These are phyloP conservation scores for Coranthus polyacanthus DNA, from an alignment of 2,797 vertebrate species.

Conservation along the genomic window DNA sequence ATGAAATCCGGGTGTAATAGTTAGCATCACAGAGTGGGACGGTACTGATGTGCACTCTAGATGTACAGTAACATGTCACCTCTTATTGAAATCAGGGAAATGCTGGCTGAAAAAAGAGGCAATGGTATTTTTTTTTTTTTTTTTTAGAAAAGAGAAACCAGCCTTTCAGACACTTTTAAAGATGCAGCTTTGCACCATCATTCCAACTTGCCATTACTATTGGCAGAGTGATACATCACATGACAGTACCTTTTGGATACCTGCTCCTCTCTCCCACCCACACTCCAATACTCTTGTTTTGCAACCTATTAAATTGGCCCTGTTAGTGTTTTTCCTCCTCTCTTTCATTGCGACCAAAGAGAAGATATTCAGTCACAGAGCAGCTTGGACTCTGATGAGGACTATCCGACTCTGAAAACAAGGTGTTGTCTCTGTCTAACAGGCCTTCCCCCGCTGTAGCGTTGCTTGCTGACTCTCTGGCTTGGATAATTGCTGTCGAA, in stretches of 20 bases:
- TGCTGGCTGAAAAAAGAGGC: slow-evolving; percentile 5
- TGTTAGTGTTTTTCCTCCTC: slow-evolving; percentile 62
- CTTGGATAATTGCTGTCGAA: slow-evolving; percentile 74
- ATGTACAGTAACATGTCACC: slow-evolving; percentile 33
- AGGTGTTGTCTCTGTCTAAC: slow-evolving; percentile 61
- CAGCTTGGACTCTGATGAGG: slow-evolving; percentile 57
- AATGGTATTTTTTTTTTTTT: slow-evolving; percentile 1
- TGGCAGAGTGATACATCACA: slow-evolving; percentile 67
- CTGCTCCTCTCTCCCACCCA: slow-evolving; percentile 54
- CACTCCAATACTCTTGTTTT: slow-evolving; percentile 62
- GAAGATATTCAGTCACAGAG: slow-evolving; percentile 53
- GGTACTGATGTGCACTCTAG: slow-evolving; percentile 30
- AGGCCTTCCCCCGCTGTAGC: slow-evolving; percentile 34
- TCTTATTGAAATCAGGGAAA: slow-evolving; percentile 18
- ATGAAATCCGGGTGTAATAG: background rate
- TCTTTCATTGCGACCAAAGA: slow-evolving; percentile 64
- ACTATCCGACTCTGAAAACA: slow-evolving; percentile 57
- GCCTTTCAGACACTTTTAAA: slow-evolving; percentile 40
- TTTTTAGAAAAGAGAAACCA: slow-evolving; percentile 33
- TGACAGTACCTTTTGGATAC: slow-evolving; percentile 52
- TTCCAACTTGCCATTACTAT: slow-evolving; percentile 55
- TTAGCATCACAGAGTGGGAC: background rate
- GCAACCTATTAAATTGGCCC: slow-evolving; percentile 72
- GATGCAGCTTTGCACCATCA: slow-evolving; percentile 46
- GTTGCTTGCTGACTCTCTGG: slow-evolving; percentile 60